Conservation (phyloP, 2,797 vertebrate species). For the Takifugu rubripes region DNA sequence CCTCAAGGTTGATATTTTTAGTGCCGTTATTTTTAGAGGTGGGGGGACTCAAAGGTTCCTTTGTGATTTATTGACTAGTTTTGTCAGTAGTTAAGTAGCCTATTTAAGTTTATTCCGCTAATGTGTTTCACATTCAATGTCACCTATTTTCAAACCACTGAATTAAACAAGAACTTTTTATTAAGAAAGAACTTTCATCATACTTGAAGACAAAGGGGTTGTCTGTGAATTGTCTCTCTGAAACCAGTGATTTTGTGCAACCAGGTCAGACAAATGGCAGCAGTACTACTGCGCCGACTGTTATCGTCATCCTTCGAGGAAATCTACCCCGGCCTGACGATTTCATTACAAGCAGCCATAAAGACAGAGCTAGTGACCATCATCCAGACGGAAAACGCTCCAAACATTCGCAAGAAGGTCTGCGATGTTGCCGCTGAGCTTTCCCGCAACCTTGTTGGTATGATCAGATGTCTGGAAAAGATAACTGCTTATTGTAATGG, state of each 20-base stretch:
- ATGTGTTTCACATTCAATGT: too few species aligned
- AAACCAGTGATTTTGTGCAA: neutral
- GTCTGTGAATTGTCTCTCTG: neutral
- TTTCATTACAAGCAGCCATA: constrained; percentile 88
- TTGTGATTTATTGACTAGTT: too few species aligned
- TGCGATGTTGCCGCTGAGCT: constrained; percentile 96
- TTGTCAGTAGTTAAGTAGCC: too few species aligned
- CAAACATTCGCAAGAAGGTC: constrained; percentile 93
- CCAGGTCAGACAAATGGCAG: constrained; percentile 97
- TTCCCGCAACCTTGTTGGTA: constrained; percentile 90
- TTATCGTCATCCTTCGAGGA: constrained; percentile 96
- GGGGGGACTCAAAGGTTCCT: neutral
- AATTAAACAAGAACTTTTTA: too few species aligned
- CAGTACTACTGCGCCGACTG: constrained; percentile 90
- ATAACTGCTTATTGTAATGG: too few species aligned
- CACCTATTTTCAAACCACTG: too few species aligned
- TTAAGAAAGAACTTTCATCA: too few species aligned
- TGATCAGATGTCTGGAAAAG: too few species aligned
- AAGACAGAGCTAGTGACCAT: constrained; percentile 90
- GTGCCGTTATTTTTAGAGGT: constrained; percentile 11
- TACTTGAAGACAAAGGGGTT: neutral
- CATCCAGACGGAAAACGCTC: constrained; percentile 88
- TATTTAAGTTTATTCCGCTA: too few species aligned
- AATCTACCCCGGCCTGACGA: constrained; percentile 87
- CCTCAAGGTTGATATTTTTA: constrained; percentile 68